Evolutionary conservation across 2,113 vertebrate genomes (phyloP), one percentile per base, ranked within the genome.

Genomic region (Heterotis niloticus): DNA sequence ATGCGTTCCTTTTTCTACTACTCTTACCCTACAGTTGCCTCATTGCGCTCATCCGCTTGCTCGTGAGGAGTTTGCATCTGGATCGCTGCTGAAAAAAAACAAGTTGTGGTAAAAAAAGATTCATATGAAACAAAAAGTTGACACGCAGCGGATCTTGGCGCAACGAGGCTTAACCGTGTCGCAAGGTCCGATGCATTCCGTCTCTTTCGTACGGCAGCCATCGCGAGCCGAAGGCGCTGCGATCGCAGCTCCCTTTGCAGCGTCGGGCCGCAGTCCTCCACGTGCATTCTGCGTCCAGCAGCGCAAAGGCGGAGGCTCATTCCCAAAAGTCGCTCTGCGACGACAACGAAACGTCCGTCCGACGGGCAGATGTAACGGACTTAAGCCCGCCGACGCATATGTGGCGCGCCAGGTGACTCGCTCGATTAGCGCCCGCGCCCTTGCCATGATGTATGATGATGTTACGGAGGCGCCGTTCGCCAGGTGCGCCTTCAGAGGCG

Each of bases 391-490:
- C 90, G 90, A 89, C 83, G 90, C 89, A 84, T 88, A 87, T 83
- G 86, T 87, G 78, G 85, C 88, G 85, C 86, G 88, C 90, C 92
- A 93, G 91, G 93, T 93, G 92, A 91, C 77, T 82, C 82, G 80
- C 88, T 90, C 90, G 90, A 93, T 93, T 91, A 92, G 87, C 83
- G 86, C 82, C 86, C 85, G 90, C 89, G 89, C 88, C 85, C 85
- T 88, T 84, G 90, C 88, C 87, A 84, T 90, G 91, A 92, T 89
- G 88, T 90, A 93, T 89, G 89, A 89, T 88, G 89, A 91, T 90
- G 88, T 90, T 91, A 88, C 87, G 85, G 86, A 88, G 90, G 88
- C 89, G 89, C 89, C 90, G 88, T 84, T 91, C 83, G 82, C 85
- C 91, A 90, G 89, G 90, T 91, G 91, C 85, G 51, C 87, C 84